Evolutionary conservation across 1,140 invertebrate genomes (phyloP).

Genomic region (Drosophila rufa): DNA sequence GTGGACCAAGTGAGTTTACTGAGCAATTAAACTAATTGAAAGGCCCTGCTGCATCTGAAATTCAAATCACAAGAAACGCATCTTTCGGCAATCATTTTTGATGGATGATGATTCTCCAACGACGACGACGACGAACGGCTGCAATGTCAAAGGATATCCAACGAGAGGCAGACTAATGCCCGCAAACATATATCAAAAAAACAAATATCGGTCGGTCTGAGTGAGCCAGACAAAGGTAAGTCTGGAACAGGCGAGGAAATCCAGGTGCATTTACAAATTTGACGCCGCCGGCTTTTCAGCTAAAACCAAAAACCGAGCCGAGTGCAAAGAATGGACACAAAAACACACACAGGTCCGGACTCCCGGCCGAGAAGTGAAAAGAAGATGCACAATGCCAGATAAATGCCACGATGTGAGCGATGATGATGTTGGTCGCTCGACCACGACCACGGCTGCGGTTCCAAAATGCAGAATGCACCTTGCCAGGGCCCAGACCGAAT

Average conservation of each 20-base stretch:
- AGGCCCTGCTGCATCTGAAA: slow-evolving; percentile 64
- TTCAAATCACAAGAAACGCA: slow-evolving; percentile 76
- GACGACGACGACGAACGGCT: slow-evolving; percentile 57
- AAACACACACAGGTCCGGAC: slow-evolving; percentile 2
- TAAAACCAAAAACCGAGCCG: slow-evolving; percentile 64
- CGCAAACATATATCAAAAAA: slow-evolving; percentile 55
- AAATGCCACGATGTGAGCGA: slow-evolving; percentile 68
- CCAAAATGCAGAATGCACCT: slow-evolving; percentile 71
- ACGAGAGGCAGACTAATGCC: slow-evolving; percentile 65
- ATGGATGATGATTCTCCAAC: slow-evolving; percentile 73
- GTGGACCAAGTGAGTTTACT: slow-evolving; percentile 18
- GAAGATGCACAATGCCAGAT: slow-evolving; percentile 80
- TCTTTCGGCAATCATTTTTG: slow-evolving; percentile 82
- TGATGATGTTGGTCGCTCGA: slow-evolving; percentile 72
- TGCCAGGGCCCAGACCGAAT: slow-evolving; percentile 33
- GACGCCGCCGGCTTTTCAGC: slow-evolving; percentile 72
- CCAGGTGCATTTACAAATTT: slow-evolving; percentile 84
- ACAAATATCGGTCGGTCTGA: slow-evolving; percentile 60
- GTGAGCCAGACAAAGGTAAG: slow-evolving; percentile 58
- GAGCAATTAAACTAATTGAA: slow-evolving; percentile 83
- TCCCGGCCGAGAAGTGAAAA: slow-evolving; percentile 40
- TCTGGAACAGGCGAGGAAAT: slow-evolving; percentile 59
- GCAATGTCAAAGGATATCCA: slow-evolving; percentile 80
- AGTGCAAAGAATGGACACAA: slow-evolving; percentile 59
- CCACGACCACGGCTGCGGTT: slow-evolving; percentile 72